Evolutionary conservation across 2,113 vertebrate genomes (phyloP), one percentile per base, ranked within the genome.

Genomic region (Leucopsar rothschildi): DNA sequence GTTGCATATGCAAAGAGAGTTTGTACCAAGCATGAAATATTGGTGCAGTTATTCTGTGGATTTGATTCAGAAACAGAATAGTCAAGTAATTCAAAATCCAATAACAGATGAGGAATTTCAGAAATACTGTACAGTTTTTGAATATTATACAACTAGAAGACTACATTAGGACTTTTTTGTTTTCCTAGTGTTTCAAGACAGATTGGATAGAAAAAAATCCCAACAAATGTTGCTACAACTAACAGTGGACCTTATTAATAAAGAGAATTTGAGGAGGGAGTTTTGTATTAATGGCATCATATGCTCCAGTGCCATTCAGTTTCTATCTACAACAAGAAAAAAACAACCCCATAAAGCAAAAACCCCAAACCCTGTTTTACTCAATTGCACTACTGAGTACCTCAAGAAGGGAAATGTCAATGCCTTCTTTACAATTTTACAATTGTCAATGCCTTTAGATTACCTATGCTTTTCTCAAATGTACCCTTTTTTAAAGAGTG

Each of bases 21-120:
- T 95, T 94, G 70, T 96, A 96, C 89, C 84, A 90, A 92, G 84
- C 83, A 93, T 69, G 86, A 92, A 95, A 92, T 76, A 95, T 27
- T 31, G 90, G 96, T 95, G 92, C 96, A 95, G 95, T 95, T 96
- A 66, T 60, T 95, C 83, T 96, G 87, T 90, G 66, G 56, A 85
- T 96, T 64, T 95, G 95, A 96, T 96, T 96, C 95, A 97, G 61
- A 79, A 97, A 97, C 88, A 97, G 65, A 97, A 97, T 69, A 91
- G 94, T 98, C 97, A 98, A 98, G 98, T 98, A 98, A 97, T 96
- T 96, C 61, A 97, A 96, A 97, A 97, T 98, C 96, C 97, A 97
- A 96, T 84, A 97, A 96, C 5, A 93, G 95, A 95, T 82, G 85
- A 96, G 89, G 93, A 95, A 93, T 71, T 70, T 94, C 65, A 96